These are phyloP conservation scores for Trichomycterus rosablanca DNA, from an alignment of 2,113 vertebrate genomes.

Conservation along the genomic window DNA sequence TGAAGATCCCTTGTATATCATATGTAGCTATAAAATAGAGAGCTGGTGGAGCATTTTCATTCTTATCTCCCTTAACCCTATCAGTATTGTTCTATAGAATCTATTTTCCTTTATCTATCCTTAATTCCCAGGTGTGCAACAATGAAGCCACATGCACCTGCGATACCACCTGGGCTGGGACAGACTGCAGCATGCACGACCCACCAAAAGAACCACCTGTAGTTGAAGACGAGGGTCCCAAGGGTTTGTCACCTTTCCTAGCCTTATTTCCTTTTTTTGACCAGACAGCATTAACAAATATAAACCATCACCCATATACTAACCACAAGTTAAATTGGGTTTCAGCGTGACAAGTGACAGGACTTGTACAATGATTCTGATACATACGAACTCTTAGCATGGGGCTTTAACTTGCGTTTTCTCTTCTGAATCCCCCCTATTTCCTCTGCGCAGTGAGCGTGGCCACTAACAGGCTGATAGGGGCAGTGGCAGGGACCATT, in stretches of 20 bases:
- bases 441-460: slow-evolving; percentile 98
- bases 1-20: too few species aligned
- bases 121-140: slow-evolving; percentile 82
- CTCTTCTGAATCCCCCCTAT: slow-evolving; percentile 70
- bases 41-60: not conserved
- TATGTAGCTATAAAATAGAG: too few species aligned
- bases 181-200: slow-evolving; percentile 97
- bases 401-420: slow-evolving; percentile 38
- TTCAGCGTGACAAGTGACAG: slow-evolving; percentile 19
- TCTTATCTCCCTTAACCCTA: not conserved
- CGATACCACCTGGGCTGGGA: slow-evolving; percentile 90
- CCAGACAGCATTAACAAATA: not conserved
- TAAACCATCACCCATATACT: not conserved
- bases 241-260: slow-evolving; percentile 83
- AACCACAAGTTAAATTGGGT: slow-evolving; percentile 17
- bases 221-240: slow-evolving; percentile 83
- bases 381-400: slow-evolving; percentile 14
- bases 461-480: slow-evolving; percentile 99
- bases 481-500: slow-evolving; percentile 99
- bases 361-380: slow-evolving; percentile 9
- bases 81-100: not conserved
- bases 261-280: slow-evolving; percentile 7
- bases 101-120: not conserved
- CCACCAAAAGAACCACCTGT: slow-evolving; percentile 76
- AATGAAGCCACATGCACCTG: slow-evolving; percentile 97